These are phyloP conservation scores for Centrocercus urophasianus DNA, from an alignment of 2,113 vertebrate genomes.

Conservation along the genomic window DNA sequence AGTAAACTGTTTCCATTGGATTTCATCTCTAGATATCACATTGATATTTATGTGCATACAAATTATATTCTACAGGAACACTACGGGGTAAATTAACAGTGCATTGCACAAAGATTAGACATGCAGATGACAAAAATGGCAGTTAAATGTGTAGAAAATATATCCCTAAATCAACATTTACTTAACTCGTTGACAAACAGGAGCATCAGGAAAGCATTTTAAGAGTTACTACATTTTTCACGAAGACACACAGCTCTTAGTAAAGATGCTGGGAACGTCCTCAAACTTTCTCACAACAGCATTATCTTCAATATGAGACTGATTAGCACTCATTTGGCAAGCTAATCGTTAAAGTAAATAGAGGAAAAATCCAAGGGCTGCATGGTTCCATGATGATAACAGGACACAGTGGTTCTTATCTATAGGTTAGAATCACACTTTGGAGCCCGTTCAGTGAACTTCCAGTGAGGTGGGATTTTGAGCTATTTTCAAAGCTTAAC, in stretches of 20 bases:
- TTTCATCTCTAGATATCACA: constrained; percentile 59
- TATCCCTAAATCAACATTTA: constrained; percentile 30
- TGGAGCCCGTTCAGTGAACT: background rate
- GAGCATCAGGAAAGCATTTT: constrained; percentile 13
- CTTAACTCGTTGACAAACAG: constrained; percentile 32
- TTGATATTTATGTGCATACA: constrained; percentile 64
- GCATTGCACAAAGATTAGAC: constrained; percentile 27
- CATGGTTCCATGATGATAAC: background rate
- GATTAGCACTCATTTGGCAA: background rate
- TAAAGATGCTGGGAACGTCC: background rate
- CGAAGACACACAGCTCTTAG: background rate
- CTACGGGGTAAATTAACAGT: constrained; percentile 41
- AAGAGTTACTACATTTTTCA: background rate
- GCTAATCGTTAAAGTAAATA: background rate
- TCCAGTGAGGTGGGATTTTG: background rate
- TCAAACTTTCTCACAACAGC: background rate
- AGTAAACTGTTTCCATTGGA: constrained; percentile 59
- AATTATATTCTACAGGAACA: constrained; percentile 58
- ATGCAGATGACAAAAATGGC: constrained; percentile 47
- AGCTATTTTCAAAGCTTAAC: background rate
- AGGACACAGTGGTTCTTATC: background rate
- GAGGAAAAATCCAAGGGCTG: background rate
- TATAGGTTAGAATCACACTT: background rate
- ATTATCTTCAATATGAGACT: background rate
- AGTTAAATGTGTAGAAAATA: constrained; percentile 12